These are phyloP conservation scores for Ahaetulla prasina DNA, from an alignment of 2,113 vertebrate genomes.

Conservation along the genomic window DNA sequence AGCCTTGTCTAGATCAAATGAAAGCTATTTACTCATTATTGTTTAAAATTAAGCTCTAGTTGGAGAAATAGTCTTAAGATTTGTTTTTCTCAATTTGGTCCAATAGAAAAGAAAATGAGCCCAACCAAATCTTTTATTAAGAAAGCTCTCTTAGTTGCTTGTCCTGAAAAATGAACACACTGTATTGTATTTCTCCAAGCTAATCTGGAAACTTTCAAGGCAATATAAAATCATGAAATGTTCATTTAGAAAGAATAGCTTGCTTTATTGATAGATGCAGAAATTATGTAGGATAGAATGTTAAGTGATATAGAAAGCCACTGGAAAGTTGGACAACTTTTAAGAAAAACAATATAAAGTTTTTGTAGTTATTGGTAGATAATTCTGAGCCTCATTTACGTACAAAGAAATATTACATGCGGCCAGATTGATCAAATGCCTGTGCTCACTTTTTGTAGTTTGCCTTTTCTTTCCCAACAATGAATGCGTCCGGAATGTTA, in stretches of 20 bases:
- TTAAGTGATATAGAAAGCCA: not conserved
- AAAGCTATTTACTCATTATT: conserved; percentile 66
- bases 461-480: not conserved
- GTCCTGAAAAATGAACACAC: not conserved
- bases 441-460: not conserved
- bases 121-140: conserved; percentile 55
- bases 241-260: not conserved
- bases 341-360: not conserved
- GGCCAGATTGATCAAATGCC: not conserved
- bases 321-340: not conserved
- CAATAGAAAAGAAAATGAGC: conserved; percentile 44
- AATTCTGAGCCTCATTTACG: not conserved
- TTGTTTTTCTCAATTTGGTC: conserved; percentile 25
- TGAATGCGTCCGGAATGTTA: not conserved
- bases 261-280: not conserved
- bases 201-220: conserved; percentile 20
- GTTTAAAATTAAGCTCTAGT: conserved; percentile 67
- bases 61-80: conserved; percentile 53
- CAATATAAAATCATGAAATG: conserved; percentile 2
- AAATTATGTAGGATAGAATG: not conserved
- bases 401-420: not conserved
- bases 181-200: conserved; percentile 13
- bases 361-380: not conserved
- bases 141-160: conserved; percentile 26
- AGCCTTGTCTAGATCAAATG: conserved; percentile 64